Percentiles rank a stretch among this genome's conserved stretches.
phyloP scores from a whole-genome alignment of 1,140 invertebrate species.

The Charaxes varanes region DNA sequence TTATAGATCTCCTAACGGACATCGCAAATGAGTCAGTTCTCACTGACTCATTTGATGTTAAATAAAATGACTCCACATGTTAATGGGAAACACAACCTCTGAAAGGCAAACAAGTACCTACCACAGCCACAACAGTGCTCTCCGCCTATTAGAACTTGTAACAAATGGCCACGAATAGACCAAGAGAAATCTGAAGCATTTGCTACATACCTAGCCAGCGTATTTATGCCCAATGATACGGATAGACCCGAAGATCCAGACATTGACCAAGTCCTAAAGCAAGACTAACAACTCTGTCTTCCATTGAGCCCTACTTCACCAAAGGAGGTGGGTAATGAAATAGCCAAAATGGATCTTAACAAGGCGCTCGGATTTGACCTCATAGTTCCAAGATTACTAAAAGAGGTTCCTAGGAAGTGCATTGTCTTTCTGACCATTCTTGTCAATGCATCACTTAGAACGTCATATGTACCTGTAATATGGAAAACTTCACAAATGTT shows the following conservation, averaged over 20 bases:
- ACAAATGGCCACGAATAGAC: background rate
- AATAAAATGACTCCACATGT: too few relatives aligned
- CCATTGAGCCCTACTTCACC: background rate
- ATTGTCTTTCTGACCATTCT: background rate
- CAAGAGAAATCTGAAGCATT: background rate
- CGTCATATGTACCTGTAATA: background rate
- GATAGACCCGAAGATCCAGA: background rate
- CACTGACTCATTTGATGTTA: too few relatives aligned
- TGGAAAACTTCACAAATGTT: too few relatives aligned
- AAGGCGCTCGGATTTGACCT: constrained; percentile 3
- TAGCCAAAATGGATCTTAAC: background rate
- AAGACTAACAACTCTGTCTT: background rate
- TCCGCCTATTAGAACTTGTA: too few relatives aligned
- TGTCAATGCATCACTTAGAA: background rate
- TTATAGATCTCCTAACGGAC: too few relatives aligned
- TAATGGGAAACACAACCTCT: too few relatives aligned
- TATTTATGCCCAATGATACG: background rate
- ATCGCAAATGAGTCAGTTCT: too few relatives aligned
- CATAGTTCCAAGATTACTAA: background rate
- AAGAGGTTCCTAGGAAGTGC: background rate
- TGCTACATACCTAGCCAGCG: background rate
- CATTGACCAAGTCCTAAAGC: too few relatives aligned
- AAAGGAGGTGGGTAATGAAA: background rate
- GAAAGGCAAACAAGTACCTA: too few relatives aligned
- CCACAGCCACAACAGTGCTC: too few relatives aligned